phyloP scores from a whole-genome alignment of 2,888 invertebrate species.

The Steinernema scapterisci region DNA sequence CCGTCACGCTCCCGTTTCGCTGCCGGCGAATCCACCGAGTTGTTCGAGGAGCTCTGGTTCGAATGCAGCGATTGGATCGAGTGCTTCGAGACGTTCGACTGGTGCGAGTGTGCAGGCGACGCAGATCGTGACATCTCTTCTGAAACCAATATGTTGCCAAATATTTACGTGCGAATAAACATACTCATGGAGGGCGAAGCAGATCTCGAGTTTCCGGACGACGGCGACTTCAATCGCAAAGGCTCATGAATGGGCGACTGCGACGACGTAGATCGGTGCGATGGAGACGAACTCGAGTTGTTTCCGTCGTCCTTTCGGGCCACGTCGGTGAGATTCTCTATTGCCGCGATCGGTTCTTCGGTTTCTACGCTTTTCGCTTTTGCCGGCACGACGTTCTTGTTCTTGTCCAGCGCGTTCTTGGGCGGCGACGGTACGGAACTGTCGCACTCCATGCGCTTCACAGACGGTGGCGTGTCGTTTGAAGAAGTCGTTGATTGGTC shows the following conservation, averaged over 20 bases:
- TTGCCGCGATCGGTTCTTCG: background rate
- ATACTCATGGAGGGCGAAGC: slow-evolving; percentile 8
- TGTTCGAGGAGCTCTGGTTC: background rate
- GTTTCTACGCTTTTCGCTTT: background rate
- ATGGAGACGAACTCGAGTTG: background rate
- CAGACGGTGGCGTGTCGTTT: background rate
- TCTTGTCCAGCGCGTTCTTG: slow-evolving; percentile 33
- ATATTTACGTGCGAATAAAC: background rate
- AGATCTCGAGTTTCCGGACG: slow-evolving; percentile 20
- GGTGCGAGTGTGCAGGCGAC: slow-evolving; percentile 12
- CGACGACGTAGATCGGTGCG: background rate
- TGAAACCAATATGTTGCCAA: background rate
- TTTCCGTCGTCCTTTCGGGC: no score
- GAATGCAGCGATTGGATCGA: slow-evolving; percentile 5
- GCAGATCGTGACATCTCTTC: background rate
- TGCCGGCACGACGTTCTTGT: background rate
- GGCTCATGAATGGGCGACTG: background rate
- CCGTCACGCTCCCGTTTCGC: background rate
- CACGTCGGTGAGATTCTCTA: background rate
- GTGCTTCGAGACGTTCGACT: background rate
- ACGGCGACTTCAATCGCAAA: background rate
- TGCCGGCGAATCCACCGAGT: background rate
- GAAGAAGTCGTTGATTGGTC: background rate
- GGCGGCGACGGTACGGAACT: slow-evolving; percentile 62
- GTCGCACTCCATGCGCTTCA: slow-evolving; percentile 58